Base-by-base conservation (phyloP, 2,113 vertebrate species). In the Galemys pyrenaicus region DNA sequence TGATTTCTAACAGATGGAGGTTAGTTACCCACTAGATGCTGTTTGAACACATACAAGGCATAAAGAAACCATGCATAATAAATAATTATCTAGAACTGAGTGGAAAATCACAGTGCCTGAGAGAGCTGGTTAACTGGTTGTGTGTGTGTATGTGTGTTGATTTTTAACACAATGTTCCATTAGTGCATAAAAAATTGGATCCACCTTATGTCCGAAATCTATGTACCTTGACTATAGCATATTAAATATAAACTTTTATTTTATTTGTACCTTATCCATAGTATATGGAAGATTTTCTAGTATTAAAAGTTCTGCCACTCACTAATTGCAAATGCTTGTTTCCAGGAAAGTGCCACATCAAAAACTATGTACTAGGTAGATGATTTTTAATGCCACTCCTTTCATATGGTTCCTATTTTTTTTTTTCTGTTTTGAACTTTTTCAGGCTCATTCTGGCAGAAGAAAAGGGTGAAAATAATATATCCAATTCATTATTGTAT, bases 401-500 rank as follows among this genome's bases (percentile, higher is more conserved):
- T 98, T 97, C 39, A 88, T 80, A 87, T 87, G 78, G 95, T 64
- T 93, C 9, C 67, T 96, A n/a, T 93, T 83, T 83, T 97, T 96
- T 93, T 83, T 83, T 97, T 96, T 77, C 85, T 79, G 84, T 97
- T 97, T 95, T 71, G 54, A 70, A 32, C 51, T 86, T 68, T 84
- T 97, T 96, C 92, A 91, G 92, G 46, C 83, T 97, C 60, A 94
- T 97, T 67, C 60, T 73, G 64, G 30, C 39, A 94, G 93, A 95
- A 96, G 51, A 95, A 97, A 97, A 94, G 6, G 5, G 56, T 96
- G 71, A 95, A 97, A 97, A 97, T 96, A 0, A 79, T 97, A 97
- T 96, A 79, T 96, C 82, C 87, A 97, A 96, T 97, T 98, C 98
- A 98, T 96, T 97, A 96, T 60, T 97, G 94, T 73, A 87, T 98